Evolutionary conservation across 2,113 vertebrate genomes (phyloP), one percentile per base, ranked within the genome.

Genomic region (Tangachromis dhanisi): DNA sequence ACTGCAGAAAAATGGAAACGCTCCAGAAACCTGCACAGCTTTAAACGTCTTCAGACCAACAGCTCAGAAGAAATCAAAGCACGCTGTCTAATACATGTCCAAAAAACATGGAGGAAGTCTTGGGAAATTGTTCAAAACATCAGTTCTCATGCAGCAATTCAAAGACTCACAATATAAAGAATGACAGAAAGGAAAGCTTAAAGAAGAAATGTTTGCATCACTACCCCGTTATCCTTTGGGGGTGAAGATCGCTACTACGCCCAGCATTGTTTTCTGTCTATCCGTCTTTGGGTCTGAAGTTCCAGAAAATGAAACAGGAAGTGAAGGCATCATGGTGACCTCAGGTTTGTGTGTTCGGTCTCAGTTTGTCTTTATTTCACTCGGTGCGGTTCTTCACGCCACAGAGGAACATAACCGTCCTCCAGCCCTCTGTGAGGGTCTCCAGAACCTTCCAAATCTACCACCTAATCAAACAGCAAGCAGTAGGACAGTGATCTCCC

Each of bases 291-390:
- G 85, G 83, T 81, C 61, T 51, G 13, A 78, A 80, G 54, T 33
- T 89, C 51, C 45, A 78, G 45, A 78, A 78, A 78, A 80, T 45
- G 4, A 76, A 82, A 66, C 51, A 63, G 71, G 76, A 96, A 94
- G 96, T 96, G 97, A 97, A 99, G 98, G 98, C 98, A 98, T 98
- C 97, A 83, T 83, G 98, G 98, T 98, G 98, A 98, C 97, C 97
- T 78, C 96, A 96, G 96, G 97, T 86, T 84, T 73, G 40, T 78
- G 42, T 19, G 45, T 31, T 49, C 45, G 26, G 71, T 33, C 0
- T n/a, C 73, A 33, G 73, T 51, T 78, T 31, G 26, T 78, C 7
- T 31, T 78, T 12, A 31, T 51, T 51, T 78, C 26, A 33, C 73
- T 51, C 17, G 5, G 10, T 78, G 16, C 2, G 4, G 45, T 51